These are phyloP conservation scores for Scotopteryx bipunctaria DNA, from an alignment of 2,888 invertebrate genomes.

Conservation along the genomic window DNA sequence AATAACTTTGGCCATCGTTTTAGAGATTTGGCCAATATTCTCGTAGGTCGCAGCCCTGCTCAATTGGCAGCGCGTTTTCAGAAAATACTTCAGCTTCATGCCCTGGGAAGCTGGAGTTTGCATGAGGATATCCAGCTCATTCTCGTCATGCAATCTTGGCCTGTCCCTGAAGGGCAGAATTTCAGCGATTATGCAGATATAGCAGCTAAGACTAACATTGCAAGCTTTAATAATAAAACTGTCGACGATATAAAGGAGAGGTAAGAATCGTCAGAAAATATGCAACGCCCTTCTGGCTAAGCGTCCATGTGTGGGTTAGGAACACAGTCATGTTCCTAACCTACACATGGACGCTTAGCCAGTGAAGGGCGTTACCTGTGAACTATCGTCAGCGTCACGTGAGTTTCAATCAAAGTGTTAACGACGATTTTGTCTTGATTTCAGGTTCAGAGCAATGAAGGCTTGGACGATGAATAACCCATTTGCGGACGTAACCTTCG, in stretches of 20 bases:
- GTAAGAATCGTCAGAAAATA: neutral
- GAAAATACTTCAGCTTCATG: neutral
- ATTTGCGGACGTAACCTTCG: neutral
- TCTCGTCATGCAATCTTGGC: neutral
- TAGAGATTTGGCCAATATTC: neutral
- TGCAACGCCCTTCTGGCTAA: too few relatives aligned
- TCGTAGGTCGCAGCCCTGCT: neutral
- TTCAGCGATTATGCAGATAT: neutral
- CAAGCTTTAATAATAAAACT: neutral
- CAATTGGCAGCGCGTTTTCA: neutral
- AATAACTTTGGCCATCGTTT: neutral
- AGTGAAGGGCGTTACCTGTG: too few relatives aligned
- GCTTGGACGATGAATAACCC: neutral
- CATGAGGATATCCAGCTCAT: neutral
- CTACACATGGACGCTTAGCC: too few relatives aligned
- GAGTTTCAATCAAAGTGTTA: too few relatives aligned
- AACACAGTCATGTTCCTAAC: too few relatives aligned
- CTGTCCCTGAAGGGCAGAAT: neutral
- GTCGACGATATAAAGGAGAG: neutral
- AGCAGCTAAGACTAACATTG: neutral
- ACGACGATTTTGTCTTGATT: neutral
- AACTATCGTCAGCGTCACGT: too few relatives aligned
- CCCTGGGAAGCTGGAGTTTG: neutral
- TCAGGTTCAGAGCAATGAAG: neutral
- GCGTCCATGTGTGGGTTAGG: too few relatives aligned